Percentiles rank a stretch among this genome's conserved stretches.
Conservation (phyloP, 2,113 vertebrate genomes). For the Hypomesus transpacificus region DNA sequence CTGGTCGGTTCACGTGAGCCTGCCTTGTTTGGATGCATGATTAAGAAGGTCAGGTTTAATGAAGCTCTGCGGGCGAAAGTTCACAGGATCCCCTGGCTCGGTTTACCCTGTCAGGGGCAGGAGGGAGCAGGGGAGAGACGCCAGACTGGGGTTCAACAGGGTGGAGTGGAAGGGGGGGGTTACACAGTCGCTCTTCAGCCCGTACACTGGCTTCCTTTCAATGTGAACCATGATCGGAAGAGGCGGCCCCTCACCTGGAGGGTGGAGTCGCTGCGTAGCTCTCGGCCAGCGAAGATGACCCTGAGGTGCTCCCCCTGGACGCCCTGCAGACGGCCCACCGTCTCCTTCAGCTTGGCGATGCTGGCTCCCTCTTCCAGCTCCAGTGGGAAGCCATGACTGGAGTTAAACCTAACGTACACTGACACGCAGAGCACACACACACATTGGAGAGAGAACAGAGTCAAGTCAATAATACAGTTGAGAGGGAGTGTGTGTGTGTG, state of each 20-base stretch:
- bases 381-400: conserved; percentile 77
- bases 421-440: not conserved
- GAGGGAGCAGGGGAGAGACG: conserved; percentile 52
- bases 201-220: not conserved
- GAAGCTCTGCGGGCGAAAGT: conserved; percentile 83
- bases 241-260: conserved; percentile 74
- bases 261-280: conserved; percentile 76
- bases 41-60: conserved; percentile 91
- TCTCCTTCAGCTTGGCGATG: conserved; percentile 78
- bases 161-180: not conserved
- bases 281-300: conserved; percentile 82
- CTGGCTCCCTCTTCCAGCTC: conserved; percentile 71
- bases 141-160: not conserved
- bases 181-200: not conserved
- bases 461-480: not conserved
- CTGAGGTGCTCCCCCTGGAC: conserved; percentile 76
- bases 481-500: not conserved
- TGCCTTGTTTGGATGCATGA: conserved; percentile 83
- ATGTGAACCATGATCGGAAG: not conserved
- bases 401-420: conserved; percentile 86
- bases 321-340: conserved; percentile 77
- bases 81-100: conserved; percentile 82
- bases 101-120: conserved; percentile 75
- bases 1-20: conserved; percentile 67
- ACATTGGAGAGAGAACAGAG: not conserved